phyloP scores from a whole-genome alignment of 2,888 invertebrate species.

The Maniola hyperantus region DNA sequence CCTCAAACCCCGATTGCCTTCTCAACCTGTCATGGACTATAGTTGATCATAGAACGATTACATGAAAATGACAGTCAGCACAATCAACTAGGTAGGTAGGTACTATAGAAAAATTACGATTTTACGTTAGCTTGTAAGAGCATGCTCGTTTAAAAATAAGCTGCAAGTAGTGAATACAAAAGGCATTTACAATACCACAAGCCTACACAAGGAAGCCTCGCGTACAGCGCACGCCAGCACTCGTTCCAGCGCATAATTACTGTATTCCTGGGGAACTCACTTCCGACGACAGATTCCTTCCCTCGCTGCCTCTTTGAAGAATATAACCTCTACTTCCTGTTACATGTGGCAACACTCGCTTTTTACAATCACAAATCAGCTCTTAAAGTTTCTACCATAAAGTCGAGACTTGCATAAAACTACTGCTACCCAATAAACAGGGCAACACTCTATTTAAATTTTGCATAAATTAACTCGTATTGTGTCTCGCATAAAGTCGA shows the following conservation, averaged over 20 bases:
- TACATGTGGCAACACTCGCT: conserved; percentile 17
- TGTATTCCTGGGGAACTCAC: conserved; percentile 38
- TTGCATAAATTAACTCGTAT: neutral
- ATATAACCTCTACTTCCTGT: conserved; percentile 22
- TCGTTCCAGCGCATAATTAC: conserved; percentile 37
- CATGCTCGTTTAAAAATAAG: neutral
- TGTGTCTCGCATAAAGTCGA: conserved; percentile 8
- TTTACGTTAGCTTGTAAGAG: neutral
- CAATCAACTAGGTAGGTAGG: too few relatives aligned
- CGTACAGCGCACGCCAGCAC: conserved; percentile 3
- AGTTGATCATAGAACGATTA: too few relatives aligned
- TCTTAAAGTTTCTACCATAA: conserved; percentile 17
- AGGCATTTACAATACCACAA: neutral
- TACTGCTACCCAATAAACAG: too few relatives aligned
- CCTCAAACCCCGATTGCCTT: too few relatives aligned
- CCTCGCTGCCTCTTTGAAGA: conserved; percentile 36
- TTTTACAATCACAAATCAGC: neutral
- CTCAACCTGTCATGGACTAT: too few relatives aligned
- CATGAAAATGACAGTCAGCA: too few relatives aligned
- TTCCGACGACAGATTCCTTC: conserved; percentile 33
- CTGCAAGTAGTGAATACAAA: neutral
- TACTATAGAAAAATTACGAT: too few relatives aligned
- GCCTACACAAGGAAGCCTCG: neutral
- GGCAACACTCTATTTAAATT: neutral
- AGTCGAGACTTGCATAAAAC: conserved; percentile 12